Evolutionary conservation across 2,113 vertebrate genomes (phyloP), one percentile per base, ranked within the genome.

Genomic region (Solea solea): DNA sequence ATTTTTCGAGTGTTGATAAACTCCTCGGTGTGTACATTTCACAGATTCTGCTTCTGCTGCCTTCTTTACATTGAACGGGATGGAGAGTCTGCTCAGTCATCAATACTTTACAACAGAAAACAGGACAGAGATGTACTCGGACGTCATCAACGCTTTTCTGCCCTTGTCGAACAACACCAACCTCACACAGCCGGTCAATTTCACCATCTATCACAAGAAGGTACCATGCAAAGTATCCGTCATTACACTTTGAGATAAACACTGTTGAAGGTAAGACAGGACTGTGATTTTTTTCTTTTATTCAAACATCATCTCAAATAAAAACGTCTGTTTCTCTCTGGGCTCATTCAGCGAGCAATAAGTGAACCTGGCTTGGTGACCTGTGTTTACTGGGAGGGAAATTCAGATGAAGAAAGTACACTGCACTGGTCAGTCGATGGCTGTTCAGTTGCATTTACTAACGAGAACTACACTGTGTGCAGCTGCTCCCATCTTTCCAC

Each of bases 341-440:
- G 11, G 9, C 11, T 44, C 28, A 14, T 3, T 39, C 60, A 91
- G 90, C 4, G 21, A 34, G 34, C 8, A 16, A 2, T 78, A 25
- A 58, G 69, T 2, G 66, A 81, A 14, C 52, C 74, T 14, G 85
- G 83, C 21, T 9, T 82, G 2, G 68, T 88, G 50, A 90, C 90
- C 8, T 95, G 94, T 58, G 92, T 94, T 59, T 93, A 91, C 73
- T 95, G 94, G 95, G 75, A 78, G 12, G 39, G 7, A 0, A n/a
- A 25, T 11, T 42, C 9, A 8, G 40, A 6, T 21, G 42, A 64
- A 11, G 11, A 51, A 6, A 14, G 3, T 0, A 86, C 81, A 21
- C 21, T 21, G 27, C 57, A 64, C 27, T 96, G 95, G 94, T 93
- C 89, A 0, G n/a, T 53, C 0, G 76, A 86, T 0, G 94, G 92